These are phyloP conservation scores for Synaphobranchus kaupii DNA, from an alignment of 2,797 vertebrate species.

Conservation along the genomic window DNA sequence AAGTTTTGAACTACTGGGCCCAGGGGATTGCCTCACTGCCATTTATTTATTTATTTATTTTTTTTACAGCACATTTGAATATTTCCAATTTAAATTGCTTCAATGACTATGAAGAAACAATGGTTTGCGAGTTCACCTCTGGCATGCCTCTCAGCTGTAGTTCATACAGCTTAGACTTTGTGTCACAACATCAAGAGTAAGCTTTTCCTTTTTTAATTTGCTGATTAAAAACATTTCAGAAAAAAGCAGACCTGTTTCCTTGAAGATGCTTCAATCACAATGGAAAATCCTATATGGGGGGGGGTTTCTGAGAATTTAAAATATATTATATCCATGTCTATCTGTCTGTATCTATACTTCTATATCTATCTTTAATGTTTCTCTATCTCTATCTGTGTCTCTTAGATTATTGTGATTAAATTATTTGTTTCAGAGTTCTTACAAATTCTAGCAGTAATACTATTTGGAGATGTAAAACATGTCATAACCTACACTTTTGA, in stretches of 20 bases:
- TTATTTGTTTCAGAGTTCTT: too few relatives aligned
- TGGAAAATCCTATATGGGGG: not conserved
- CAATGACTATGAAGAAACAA: constrained; percentile 47
- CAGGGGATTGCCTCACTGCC: not conserved
- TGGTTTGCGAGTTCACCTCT: constrained; percentile 41
- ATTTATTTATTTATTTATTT: not conserved
- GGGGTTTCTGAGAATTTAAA: not conserved
- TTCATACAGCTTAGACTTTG: constrained; percentile 37
- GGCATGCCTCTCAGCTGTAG: constrained; percentile 28
- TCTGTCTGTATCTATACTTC: not conserved
- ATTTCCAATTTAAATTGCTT: constrained; percentile 36
- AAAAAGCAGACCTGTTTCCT: too few relatives aligned
- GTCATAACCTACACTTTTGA: not conserved
- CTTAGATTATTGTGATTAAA: not conserved
- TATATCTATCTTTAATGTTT: not conserved
- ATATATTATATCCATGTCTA: not conserved
- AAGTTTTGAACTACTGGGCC: not conserved
- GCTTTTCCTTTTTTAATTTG: not conserved
- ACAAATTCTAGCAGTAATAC: too few relatives aligned
- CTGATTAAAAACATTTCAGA: not conserved
- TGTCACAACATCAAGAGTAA: fast-evolving
- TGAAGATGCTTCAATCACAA: not conserved
- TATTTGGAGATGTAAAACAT: not conserved
- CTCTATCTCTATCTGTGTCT: not conserved
- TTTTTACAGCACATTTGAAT: constrained; percentile 6